phyloP scores from a whole-genome alignment of 2,888 invertebrate genomes.

The Imbricaverruca yamaguchii region DNA sequence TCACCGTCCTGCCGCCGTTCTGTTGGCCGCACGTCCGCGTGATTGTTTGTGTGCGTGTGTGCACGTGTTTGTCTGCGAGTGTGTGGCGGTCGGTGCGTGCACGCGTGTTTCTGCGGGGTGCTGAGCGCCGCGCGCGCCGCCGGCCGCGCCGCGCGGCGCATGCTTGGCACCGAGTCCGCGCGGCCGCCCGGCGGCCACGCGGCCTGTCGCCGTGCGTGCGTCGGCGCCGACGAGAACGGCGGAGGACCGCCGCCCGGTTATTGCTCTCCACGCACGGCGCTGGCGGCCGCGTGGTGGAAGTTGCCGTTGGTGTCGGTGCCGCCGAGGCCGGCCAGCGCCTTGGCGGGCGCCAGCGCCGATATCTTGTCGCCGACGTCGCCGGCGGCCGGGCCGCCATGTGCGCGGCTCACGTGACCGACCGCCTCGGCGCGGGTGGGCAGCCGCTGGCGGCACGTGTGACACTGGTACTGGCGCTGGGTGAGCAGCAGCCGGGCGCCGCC shows the following conservation, averaged over 20 bases:
- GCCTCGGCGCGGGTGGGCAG: conserved; percentile 29
- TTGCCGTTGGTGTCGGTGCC: conserved; percentile 22
- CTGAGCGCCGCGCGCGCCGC: conserved; percentile 24
- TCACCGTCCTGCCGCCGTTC: too few relatives aligned
- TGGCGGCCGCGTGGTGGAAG: conserved; percentile 7
- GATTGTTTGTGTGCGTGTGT: not conserved
- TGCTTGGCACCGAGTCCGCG: too few relatives aligned
- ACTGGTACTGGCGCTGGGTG: conserved; percentile 32
- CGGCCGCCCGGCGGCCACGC: too few relatives aligned
- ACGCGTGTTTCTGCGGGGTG: not conserved
- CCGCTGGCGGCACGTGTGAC: conserved; percentile 27
- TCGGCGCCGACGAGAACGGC: not conserved
- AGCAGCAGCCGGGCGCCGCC: conserved; percentile 29
- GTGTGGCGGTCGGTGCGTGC: not conserved
- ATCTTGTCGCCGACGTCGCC: conserved; percentile 1
- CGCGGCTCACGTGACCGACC: conserved; percentile 26
- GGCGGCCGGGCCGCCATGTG: conserved; percentile 8
- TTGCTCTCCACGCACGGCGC: not conserved
- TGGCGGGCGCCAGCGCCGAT: not conserved
- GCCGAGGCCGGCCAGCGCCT: conserved; percentile 2
- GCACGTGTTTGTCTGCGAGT: not conserved
- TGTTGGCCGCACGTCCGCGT: not conserved
- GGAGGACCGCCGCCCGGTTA: not conserved
- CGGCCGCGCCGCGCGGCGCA: conserved; percentile 30
- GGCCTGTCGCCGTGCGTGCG: conserved; percentile 6